Percentiles rank a stretch among this genome's conserved stretches.
phyloP scores from a whole-genome alignment of 2,888 invertebrate species.

The Dione vanillae region DNA sequence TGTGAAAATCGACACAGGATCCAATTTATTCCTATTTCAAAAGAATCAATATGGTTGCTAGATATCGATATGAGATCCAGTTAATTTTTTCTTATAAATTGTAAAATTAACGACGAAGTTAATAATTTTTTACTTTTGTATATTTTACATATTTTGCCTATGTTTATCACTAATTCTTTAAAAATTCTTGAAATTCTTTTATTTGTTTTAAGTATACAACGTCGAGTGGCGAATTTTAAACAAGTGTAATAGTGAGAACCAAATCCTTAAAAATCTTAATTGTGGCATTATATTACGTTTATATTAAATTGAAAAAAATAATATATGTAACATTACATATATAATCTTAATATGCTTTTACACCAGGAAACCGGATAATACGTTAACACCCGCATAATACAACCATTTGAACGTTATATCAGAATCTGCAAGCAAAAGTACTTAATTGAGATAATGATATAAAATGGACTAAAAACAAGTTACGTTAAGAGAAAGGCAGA shows the following conservation, averaged over 20 bases:
- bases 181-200: too few species aligned
- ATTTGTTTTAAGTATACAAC: too few species aligned
- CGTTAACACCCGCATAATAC: neutral
- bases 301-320: too few species aligned
- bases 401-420: slow-evolving; percentile 2
- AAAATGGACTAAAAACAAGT: slow-evolving; percentile 24
- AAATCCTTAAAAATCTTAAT: too few species aligned
- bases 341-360: too few species aligned
- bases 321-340: neutral
- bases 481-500: slow-evolving; percentile 30
- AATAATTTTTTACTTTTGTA: too few species aligned
- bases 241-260: too few species aligned
- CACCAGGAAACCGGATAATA: neutral
- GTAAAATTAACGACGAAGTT: too few species aligned
- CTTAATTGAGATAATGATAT: slow-evolving; percentile 21
- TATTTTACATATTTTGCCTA: too few species aligned
- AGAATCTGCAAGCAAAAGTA: neutral
- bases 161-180: too few species aligned
- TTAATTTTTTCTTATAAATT: neutral
- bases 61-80: slow-evolving; percentile 31
- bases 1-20: slow-evolving; percentile 47
- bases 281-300: too few species aligned
- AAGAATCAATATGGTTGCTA: slow-evolving; percentile 40
- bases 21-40: slow-evolving; percentile 50
- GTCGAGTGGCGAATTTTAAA: too few species aligned